These are phyloP conservation scores for Scaptomyza hsui DNA, from an alignment of 1,140 invertebrate genomes.

Conservation along the genomic window DNA sequence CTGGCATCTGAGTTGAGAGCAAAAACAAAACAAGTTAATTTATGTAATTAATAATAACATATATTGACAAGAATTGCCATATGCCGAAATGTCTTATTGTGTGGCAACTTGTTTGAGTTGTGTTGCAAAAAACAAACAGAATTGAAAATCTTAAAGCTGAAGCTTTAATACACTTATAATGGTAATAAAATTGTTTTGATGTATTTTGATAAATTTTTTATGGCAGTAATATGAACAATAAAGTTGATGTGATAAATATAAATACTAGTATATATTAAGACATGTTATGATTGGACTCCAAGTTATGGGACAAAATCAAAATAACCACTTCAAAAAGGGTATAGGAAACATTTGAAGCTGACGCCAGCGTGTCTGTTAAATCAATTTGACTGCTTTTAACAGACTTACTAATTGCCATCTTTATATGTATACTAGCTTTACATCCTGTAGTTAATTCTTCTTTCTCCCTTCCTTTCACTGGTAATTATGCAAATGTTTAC, in stretches of 20 bases:
- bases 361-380: conserved; percentile 43
- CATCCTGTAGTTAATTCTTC: conserved; percentile 25
- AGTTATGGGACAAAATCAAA: not conserved
- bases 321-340: not conserved
- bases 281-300: not conserved
- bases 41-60: conserved; percentile 49
- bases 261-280: not conserved
- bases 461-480: not conserved
- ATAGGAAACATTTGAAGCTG: conserved; percentile 20
- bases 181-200: not conserved
- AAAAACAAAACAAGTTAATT: conserved; percentile 42
- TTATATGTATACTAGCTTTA: conserved; percentile 5
- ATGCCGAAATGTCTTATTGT: conserved; percentile 46
- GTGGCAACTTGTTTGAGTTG: conserved; percentile 44
- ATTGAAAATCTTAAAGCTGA: conserved; percentile 2
- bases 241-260: no score
- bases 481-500: conserved; percentile 62
- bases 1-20: conserved; percentile 11
- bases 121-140: conserved; percentile 16
- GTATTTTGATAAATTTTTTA: no score
- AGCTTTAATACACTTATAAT: conserved; percentile 1
- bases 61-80: conserved; percentile 44
- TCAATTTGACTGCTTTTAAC: conserved; percentile 33
- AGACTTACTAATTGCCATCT: conserved; percentile 14
- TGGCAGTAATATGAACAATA: no score